phyloP scores from a whole-genome alignment of 2,797 vertebrate species.

The Malacoraja senta region DNA sequence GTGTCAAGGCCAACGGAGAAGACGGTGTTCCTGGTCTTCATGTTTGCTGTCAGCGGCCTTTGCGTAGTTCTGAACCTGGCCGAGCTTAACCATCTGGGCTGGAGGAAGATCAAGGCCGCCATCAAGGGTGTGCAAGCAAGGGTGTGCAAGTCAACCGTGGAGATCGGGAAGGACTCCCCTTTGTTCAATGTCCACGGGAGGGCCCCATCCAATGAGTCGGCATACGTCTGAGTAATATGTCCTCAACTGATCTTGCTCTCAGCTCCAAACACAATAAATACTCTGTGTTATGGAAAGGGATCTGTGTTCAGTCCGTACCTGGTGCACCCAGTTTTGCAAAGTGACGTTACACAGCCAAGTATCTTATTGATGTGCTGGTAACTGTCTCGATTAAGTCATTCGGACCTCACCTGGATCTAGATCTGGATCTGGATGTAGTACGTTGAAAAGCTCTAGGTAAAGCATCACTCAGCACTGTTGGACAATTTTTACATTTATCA shows the following conservation, averaged over 20 bases:
- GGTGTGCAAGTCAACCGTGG: conserved; percentile 68
- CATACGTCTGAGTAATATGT: conserved; percentile 67
- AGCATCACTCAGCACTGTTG: too few species aligned
- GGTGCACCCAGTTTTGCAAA: too few species aligned
- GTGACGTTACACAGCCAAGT: background rate
- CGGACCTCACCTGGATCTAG: background rate
- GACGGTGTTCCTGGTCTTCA: conserved; percentile 80
- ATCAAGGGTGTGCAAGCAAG: conserved; percentile 72
- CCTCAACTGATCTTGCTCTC: background rate
- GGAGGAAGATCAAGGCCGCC: conserved; percentile 76
- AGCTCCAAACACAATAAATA: background rate
- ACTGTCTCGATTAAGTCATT: background rate
- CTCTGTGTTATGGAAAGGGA: background rate
- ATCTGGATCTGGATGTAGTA: too few species aligned
- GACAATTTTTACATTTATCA: too few species aligned
- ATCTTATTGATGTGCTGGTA: too few species aligned
- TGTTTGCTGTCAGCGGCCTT: conserved; percentile 82
- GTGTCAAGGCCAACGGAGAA: conserved; percentile 82
- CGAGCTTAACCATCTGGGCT: conserved; percentile 82
- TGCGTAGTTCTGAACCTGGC: conserved; percentile 82
- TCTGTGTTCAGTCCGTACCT: background rate
- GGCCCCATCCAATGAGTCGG: conserved; percentile 81
- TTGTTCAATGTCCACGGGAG: conserved; percentile 50
- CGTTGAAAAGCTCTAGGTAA: too few species aligned
- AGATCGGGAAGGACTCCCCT: conserved; percentile 66